A percentile compares a stretch with the other conserved stretches of the same genome.
Evolutionary conservation across 2,888 invertebrate species (phyloP).

Genomic region (Tholera decimalis): DNA sequence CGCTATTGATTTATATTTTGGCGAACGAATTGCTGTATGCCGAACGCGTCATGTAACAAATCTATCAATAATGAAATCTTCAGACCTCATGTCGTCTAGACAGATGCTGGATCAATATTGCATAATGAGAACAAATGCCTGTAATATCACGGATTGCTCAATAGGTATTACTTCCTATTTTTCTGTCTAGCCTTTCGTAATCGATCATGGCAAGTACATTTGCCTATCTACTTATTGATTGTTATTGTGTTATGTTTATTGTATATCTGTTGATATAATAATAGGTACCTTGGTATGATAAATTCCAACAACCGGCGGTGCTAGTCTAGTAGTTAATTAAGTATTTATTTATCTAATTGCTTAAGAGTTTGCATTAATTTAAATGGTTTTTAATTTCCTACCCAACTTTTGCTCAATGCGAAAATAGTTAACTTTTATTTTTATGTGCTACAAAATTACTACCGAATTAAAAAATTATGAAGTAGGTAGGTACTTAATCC

Average conservation of each 20-base stretch:
- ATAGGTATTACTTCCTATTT: constrained; percentile 45
- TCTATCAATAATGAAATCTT: constrained; percentile 67
- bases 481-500: too few relatives aligned
- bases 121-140: constrained; percentile 50
- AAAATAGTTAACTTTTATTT: too few relatives aligned
- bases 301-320: constrained; percentile 15
- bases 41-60: constrained; percentile 51
- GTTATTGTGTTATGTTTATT: constrained; percentile 23
- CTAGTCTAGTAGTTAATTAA: constrained; percentile 23
- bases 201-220: constrained; percentile 19
- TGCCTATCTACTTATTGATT: constrained; percentile 33
- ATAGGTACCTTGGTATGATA: constrained; percentile 12
- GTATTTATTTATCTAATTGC: constrained; percentile 24
- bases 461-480: constrained; percentile 2
- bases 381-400: constrained; percentile 15
- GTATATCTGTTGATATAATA: constrained; percentile 27
- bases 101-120: constrained; percentile 54
- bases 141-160: constrained; percentile 36
- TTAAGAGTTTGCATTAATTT: background rate
- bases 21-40: constrained; percentile 63
- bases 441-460: background rate
- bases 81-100: constrained; percentile 49
- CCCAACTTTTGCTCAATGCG: constrained; percentile 13
- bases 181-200: constrained; percentile 33
- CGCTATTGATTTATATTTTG: constrained; percentile 81